Base-by-base conservation (phyloP, 1,140 invertebrate species). In the Lamellibrachia luymesi region DNA sequence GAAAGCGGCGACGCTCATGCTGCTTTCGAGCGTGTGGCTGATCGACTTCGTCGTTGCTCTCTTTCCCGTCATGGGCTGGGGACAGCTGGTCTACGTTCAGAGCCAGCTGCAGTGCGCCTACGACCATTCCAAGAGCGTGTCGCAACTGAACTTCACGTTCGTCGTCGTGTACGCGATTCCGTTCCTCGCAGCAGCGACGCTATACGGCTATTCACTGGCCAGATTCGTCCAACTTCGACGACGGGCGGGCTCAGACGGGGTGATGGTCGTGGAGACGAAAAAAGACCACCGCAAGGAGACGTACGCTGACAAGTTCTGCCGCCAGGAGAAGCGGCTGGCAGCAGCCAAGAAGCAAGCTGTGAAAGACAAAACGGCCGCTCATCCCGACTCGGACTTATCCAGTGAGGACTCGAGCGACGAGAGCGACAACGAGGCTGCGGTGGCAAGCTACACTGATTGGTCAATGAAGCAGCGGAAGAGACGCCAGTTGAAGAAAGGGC, bases 41-140 rank as follows among this genome's bases (percentile, higher is more conserved):
- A 0, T 92, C 17, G 49, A 50, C 49, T 0, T 52, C 2, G 49
- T 92, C 49, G 27, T 92, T 27, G 92, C 92, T 27, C 50, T 64
- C 50, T 38, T 92, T 2, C 92, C 92, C 27, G 10, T 92, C 49
- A 52, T 52, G 27, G 92, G 92, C 92, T 92, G 92, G 92, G 92
- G 49, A 8, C 10, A 92, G 49, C 27, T 51, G 8, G 92, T 38
- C 38, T 92, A 51, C 92, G 38, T 92, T 7, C 27, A 50, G 50
- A 38, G 27, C 49, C 92, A 52, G 49, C 52, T 51, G 10, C 49
- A 52, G 49, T 92, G 92, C 52, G 92, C 52, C 8, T 38, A 25
- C 27, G 51, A 92, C 92, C 52, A 51, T 92, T 50, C 27, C 50
- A 50, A 51, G 92, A 92, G 92, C 92, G 27, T 38, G 8, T 92